Conservation (phyloP, 1,140 invertebrate species). For the Yoshiicerus persimilis region DNA sequence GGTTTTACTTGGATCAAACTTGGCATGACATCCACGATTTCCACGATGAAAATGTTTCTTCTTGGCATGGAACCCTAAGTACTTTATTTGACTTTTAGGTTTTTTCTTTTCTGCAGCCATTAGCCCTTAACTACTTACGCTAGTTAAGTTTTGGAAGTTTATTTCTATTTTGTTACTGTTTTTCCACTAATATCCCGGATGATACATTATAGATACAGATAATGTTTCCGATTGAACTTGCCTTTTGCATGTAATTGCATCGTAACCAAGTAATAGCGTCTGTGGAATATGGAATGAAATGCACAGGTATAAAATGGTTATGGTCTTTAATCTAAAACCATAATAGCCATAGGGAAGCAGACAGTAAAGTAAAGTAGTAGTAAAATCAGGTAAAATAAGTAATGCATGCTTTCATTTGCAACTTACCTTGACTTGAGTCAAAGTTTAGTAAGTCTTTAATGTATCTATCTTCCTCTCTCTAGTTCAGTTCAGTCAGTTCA, state of each 20-base stretch:
- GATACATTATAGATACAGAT: neutral
- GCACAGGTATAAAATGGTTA: neutral
- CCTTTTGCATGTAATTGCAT: neutral
- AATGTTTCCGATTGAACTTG: neutral
- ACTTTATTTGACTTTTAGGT: neutral
- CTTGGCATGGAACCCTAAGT: neutral
- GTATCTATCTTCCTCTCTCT: neutral
- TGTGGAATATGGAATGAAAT: neutral
- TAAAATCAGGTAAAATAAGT: slow-evolving; percentile 21
- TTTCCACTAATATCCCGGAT: neutral
- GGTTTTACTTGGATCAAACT: neutral
- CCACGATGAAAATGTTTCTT: neutral
- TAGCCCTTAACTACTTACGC: neutral
- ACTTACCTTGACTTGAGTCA: neutral
- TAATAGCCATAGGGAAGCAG: neutral
- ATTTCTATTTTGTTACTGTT: neutral
- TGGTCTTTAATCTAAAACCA: neutral
- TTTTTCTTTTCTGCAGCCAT: neutral
- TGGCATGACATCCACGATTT: neutral
- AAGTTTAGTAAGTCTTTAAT: neutral
- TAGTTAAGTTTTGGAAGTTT: neutral
- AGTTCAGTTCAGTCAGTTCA: neutral
- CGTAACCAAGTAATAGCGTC: neutral
- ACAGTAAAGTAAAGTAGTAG: slow-evolving; percentile 9
- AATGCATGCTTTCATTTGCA: neutral